phyloP scores from a whole-genome alignment of 1,140 invertebrate species.

The Aphelinus atriplicis region DNA sequence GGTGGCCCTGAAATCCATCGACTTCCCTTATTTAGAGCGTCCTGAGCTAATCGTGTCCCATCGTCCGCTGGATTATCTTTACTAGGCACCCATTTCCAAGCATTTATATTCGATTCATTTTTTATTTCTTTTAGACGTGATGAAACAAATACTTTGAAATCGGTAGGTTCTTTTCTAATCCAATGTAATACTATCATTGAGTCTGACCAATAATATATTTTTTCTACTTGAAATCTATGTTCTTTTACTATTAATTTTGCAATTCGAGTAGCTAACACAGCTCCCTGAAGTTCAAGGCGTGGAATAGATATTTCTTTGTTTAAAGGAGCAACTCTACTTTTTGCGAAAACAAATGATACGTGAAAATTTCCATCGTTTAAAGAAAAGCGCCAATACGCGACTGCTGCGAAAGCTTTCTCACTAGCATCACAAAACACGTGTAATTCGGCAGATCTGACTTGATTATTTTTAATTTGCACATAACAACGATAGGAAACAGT shows the following conservation, averaged over 20 bases:
- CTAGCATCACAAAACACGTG: too few species aligned
- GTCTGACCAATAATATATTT: neutral
- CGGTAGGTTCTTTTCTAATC: conserved; percentile 46
- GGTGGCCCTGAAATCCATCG: conserved; percentile 33
- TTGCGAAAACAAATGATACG: neutral
- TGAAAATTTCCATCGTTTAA: neutral
- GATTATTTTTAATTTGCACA: neutral
- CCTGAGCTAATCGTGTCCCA: conserved; percentile 33
- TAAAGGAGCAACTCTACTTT: conserved; percentile 11
- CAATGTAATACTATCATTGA: conserved; percentile 48
- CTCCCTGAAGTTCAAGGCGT: conserved; percentile 15
- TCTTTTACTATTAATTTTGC: neutral
- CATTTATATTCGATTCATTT: conserved; percentile 41
- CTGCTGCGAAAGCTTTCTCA: too few species aligned
- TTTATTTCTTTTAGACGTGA: conserved; percentile 50
- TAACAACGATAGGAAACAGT: conserved; percentile 8
- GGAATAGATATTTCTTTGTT: conserved; percentile 17
- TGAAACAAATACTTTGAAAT: conserved; percentile 46
- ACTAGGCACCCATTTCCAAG: conserved; percentile 51
- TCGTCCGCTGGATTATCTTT: conserved; percentile 52
- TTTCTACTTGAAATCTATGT: neutral
- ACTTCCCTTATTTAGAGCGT: neutral
- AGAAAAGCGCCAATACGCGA: too few species aligned
- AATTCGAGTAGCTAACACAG: neutral
- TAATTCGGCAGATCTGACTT: neutral